Evolutionary conservation across 2,113 vertebrate species (phyloP).

Genomic region (Ochotona princeps): DNA sequence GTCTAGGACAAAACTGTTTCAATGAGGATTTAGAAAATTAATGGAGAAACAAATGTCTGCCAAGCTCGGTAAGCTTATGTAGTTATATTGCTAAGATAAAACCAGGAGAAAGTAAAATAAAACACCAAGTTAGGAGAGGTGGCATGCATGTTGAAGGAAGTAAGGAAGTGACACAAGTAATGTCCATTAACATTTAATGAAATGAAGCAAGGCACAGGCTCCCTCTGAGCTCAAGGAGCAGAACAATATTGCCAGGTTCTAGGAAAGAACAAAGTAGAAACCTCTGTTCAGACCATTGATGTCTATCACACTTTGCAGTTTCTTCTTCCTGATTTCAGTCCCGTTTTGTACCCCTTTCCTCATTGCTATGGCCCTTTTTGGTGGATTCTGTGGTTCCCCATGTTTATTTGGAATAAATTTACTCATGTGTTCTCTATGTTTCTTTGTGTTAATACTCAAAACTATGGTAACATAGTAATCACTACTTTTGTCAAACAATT

Average conservation of each 20-base stretch:
- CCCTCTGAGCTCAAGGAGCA: neutral
- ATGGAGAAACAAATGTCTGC: neutral
- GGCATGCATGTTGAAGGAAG: neutral
- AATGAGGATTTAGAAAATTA: neutral
- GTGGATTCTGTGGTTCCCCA: neutral
- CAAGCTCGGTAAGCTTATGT: neutral
- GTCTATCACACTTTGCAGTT: neutral
- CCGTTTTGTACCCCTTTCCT: neutral
- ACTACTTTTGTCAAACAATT: neutral
- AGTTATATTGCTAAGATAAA: neutral
- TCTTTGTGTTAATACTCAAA: neutral
- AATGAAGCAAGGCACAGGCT: neutral
- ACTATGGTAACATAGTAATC: neutral
- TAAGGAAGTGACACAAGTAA: neutral
- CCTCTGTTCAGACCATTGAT: neutral
- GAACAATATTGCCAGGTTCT: neutral
- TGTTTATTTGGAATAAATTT: neutral
- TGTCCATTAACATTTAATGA: neutral
- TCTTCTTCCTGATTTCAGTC: neutral
- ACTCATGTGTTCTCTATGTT: neutral
- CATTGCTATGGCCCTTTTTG: neutral
- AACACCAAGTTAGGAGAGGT: neutral
- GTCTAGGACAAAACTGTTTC: neutral
- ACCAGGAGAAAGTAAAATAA: neutral
- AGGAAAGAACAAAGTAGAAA: neutral